These are phyloP conservation scores for Poecilobothrus nobilitatus DNA, from an alignment of 2,888 invertebrate species.

Conservation along the genomic window DNA sequence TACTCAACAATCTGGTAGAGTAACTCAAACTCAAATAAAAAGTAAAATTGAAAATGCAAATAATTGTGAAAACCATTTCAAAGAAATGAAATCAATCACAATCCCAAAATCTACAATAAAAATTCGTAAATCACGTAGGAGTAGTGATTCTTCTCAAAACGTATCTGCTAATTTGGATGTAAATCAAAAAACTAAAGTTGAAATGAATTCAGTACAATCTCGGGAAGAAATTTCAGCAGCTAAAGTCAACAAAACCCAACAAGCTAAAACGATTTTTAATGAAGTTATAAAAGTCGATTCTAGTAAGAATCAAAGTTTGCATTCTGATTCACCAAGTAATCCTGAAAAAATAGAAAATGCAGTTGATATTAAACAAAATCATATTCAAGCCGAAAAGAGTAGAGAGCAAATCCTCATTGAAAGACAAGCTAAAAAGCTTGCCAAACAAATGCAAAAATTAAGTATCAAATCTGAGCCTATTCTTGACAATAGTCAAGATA, in stretches of 20 bases:
- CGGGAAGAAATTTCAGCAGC: conserved; percentile 35
- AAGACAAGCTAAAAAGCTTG: not conserved
- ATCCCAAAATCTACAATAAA: no score
- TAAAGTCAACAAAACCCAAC: conserved; percentile 7
- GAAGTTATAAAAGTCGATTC: no score
- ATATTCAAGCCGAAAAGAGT: not conserved
- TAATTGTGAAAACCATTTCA: no score
- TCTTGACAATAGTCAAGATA: not conserved
- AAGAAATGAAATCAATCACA: no score
- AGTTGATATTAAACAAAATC: not conserved
- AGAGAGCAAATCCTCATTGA: not conserved
- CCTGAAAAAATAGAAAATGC: not conserved
- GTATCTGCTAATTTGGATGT: no score
- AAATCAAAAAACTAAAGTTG: not conserved
- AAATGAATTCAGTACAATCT: not conserved
- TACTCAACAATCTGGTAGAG: not conserved
- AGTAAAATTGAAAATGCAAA: no score
- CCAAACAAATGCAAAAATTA: not conserved
- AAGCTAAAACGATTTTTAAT: not conserved
- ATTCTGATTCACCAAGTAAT: not conserved
- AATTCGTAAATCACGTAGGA: no score
- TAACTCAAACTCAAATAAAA: not conserved
- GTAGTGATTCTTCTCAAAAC: no score
- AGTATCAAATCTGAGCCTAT: not conserved
- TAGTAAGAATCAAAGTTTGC: no score